Percentiles rank a stretch among this genome's conserved stretches.
phyloP scores from a whole-genome alignment of 2,888 invertebrate species.

The Lochmaea crataegi region DNA sequence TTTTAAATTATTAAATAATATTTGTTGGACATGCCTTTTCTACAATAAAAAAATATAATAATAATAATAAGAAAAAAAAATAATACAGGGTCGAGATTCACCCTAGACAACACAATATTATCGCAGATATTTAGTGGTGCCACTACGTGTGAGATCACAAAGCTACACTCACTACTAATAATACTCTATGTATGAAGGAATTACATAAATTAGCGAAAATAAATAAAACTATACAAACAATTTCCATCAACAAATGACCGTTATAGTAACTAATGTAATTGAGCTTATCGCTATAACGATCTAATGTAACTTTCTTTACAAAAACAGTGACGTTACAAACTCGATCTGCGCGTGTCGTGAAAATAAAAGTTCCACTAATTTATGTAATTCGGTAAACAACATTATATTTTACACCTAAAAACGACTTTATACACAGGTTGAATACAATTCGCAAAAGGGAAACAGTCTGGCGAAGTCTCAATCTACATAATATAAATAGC shows the following conservation, averaged over 20 bases:
- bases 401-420: slow-evolving; percentile 56
- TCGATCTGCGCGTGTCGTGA: neutral
- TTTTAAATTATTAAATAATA: slow-evolving; percentile 45
- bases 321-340: neutral
- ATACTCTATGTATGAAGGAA: slow-evolving; percentile 44
- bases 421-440: slow-evolving; percentile 61
- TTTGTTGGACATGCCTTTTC: slow-evolving; percentile 47
- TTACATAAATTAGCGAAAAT: slow-evolving; percentile 51
- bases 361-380: neutral
- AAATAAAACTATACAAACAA: slow-evolving; percentile 39
- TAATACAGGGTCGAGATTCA: slow-evolving; percentile 37
- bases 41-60: slow-evolving; percentile 28
- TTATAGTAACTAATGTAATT: neutral
- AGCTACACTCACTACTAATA: slow-evolving; percentile 56
- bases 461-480: neutral
- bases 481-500: slow-evolving; percentile 11
- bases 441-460: slow-evolving; percentile 51
- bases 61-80: slow-evolving; percentile 34
- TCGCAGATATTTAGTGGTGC: slow-evolving; percentile 48
- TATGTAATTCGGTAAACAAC: slow-evolving; percentile 7
- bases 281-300: slow-evolving; percentile 38
- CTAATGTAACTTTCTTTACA: neutral
- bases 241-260: too few relatives aligned
- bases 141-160: slow-evolving; percentile 60
- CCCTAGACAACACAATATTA: slow-evolving; percentile 44